Evolutionary conservation across 53 echinoderm and acorn worm species (phyloP), one percentile per base, ranked within the genome.

Genomic region (Patiria pectinifera): DNA sequence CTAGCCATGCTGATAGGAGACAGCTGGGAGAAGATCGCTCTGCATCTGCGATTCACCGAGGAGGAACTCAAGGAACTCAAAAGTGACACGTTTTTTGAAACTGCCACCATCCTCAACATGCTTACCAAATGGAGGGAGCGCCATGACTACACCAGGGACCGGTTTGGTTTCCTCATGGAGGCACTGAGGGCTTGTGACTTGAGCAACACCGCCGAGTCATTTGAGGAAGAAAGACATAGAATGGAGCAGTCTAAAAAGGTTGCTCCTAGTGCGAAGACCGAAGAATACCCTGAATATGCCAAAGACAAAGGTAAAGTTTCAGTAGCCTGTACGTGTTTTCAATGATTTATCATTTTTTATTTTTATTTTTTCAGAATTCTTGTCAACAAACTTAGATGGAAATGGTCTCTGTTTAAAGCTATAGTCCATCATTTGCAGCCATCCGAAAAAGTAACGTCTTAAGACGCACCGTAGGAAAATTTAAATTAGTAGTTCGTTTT

Each of bases 171-270:
- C 62, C 87, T 93, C 16, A 25, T 77, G 35, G 61, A 19, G 8
- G 87, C 82, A 9, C 93, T 93, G 71, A 59, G 44, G 9, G 6
- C 80, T 4, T 59, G 87, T 26, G 93, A 76, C 6, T 21, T 93
- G 60, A 43, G 25, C 9, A 46, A 45, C 14, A 9, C 80, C 3
- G 92, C 86, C 1, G 69, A 81, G 2, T 6, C 53, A 1, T 48
- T 69, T 11, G 61, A 61, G 79, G 21, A 45, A 48, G 76, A 53
- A 1, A 44, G 18, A 12, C 49, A 18, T 58, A 14, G 15, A 70
- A 18, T 21, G 21, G 16, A 43, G 62, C 70, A 22, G 9, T 24
- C 16, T 35, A 18, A 23, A 62, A 45, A 22, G 84, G 12, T 1
- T 25, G 84, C n/a, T 2, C 25, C 5, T 4, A 84, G 43, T 66